Evolutionary conservation across 2,113 vertebrate genomes (phyloP).

Genomic region (Microtus montanus): DNA sequence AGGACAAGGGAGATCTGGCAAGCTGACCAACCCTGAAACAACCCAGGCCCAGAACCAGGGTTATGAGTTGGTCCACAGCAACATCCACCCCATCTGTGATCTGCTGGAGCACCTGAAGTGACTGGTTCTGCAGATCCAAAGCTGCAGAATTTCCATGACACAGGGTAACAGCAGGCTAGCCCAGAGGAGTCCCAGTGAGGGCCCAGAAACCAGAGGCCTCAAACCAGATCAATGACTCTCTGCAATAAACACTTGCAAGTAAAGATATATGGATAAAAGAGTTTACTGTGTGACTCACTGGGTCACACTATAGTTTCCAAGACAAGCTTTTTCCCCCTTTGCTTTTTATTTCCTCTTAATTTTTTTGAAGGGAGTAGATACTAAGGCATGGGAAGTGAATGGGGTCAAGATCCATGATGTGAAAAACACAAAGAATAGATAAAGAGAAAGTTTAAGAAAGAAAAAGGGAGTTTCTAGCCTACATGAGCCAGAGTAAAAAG

Average conservation of each 20-base stretch:
- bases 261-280: neutral
- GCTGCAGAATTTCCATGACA: neutral
- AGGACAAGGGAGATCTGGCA: neutral
- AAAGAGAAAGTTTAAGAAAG: neutral
- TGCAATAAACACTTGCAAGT: neutral
- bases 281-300: neutral
- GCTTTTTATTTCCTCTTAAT: neutral
- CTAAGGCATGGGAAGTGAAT: neutral
- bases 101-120: neutral
- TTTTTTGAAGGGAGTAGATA: neutral
- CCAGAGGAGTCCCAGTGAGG: neutral
- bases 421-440: neutral
- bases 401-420: neutral
- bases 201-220: neutral
- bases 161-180: neutral
- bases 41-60: neutral
- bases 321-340: neutral
- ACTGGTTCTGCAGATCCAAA: neutral
- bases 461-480: neutral
- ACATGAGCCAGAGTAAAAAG: neutral
- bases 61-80: neutral
- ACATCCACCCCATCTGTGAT: neutral
- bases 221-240: neutral
- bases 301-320: neutral
- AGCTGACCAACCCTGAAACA: neutral